Conservation (phyloP, 2,113 vertebrate genomes). For the Sinocyclocheilus anophthalmus region DNA sequence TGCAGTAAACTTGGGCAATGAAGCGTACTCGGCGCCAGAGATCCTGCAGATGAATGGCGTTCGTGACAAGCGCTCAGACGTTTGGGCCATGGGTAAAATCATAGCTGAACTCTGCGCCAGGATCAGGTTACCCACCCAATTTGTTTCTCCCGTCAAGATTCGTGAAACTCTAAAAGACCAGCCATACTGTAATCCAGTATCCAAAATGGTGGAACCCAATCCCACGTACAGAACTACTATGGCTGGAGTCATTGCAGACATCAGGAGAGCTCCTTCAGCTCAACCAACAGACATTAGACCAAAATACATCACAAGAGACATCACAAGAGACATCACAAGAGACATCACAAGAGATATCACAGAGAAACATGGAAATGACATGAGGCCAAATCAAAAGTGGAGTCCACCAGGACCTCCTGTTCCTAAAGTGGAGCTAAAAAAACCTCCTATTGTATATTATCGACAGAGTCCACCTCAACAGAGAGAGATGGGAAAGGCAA, state of each 20-base stretch:
- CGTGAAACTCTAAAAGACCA: conserved; percentile 64
- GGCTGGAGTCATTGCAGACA: conserved; percentile 61
- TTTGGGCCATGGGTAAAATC: conserved; percentile 79
- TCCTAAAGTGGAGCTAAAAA: background rate
- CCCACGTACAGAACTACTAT: conserved; percentile 62
- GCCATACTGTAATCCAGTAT: conserved; percentile 63
- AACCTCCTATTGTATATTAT: background rate
- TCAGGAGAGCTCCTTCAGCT: conserved; percentile 54
- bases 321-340: no score
- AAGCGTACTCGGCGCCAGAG: conserved; percentile 75
- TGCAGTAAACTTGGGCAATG: conserved; percentile 71
- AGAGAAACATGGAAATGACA: background rate
- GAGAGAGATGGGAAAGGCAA: background rate
- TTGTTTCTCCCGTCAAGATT: conserved; percentile 66
- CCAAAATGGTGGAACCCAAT: conserved; percentile 67
- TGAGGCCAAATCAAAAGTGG: background rate
- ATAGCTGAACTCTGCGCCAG: conserved; percentile 73
- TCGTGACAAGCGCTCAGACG: conserved; percentile 71
- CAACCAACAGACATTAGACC: background rate
- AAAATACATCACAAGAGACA: background rate
- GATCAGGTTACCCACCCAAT: conserved; percentile 66
- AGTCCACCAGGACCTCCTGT: background rate
- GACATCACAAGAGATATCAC: background rate
- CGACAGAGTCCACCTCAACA: background rate
- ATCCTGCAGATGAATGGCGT: conserved; percentile 57